Base-by-base conservation (phyloP, 2,888 invertebrate species). In the Sesia bembeciformis region DNA sequence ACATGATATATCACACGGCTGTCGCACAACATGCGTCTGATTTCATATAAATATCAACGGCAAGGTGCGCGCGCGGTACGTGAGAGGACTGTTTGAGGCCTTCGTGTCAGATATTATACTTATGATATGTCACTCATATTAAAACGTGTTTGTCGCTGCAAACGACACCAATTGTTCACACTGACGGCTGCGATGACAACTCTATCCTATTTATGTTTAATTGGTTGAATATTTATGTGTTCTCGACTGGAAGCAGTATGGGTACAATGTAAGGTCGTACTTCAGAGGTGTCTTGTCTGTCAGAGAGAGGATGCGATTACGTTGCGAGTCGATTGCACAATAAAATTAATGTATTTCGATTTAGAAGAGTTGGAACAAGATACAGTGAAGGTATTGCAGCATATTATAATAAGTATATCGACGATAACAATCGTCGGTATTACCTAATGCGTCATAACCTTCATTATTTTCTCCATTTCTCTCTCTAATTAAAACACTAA, bases 151-250 rank as follows among this genome's bases (percentile, higher is more conserved):
- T 23, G 46, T 46, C 46, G 46, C 23, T 46, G n/a, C n/a, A 52
- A 40, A 52, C 52, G 52, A 46, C 40, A 52, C 52, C 38, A 23
- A 52, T 23, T 42, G 52, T 49, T 40, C 58, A 49, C 55, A 63
- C 59, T 65, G 67, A 63, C 66, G 67, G 62, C 58, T 57, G 58
- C 53, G 58, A 52, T 67, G 66, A 73, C 67, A 66, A 57, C 64
- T 67, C 64, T 58, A 67, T 73, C 65, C 62, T 62, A 65, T 63
- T 52, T 58, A 60, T 61, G 57, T 8, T 4, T 23, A 46, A n/a
- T n/a, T 8, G 5, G 23, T 46, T 46, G 8, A 46, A 46, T 46
- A 46, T 46, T 46, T 46, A 46, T 46, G 23, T 46, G 46, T 43
- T 43, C 43, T 3, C 46, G 4, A 46, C 46, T 46, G 43, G 8